Conservation (phyloP, 64 coral and sea anemone species). For the Catalaphyllia jardinei region DNA sequence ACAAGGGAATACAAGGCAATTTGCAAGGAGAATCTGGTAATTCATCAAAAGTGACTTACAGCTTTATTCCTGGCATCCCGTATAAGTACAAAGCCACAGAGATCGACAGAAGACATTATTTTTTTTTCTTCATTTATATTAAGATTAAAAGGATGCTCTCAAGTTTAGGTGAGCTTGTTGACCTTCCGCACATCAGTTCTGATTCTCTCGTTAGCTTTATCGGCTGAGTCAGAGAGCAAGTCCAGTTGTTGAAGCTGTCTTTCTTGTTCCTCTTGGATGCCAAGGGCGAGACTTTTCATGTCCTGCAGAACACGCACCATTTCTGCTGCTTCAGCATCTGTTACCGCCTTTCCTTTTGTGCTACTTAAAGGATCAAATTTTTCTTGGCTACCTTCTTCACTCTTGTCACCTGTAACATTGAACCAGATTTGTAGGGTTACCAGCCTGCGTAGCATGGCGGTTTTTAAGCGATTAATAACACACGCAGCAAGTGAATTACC, state of each 20-base stretch:
- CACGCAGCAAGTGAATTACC: too few species aligned
- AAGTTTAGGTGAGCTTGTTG: conserved; percentile 41
- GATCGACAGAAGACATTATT: too few species aligned
- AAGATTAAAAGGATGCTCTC: too few species aligned
- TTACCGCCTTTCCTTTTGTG: conserved; percentile 33
- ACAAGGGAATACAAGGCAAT: too few species aligned
- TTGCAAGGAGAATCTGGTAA: too few species aligned
- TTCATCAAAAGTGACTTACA: too few species aligned
- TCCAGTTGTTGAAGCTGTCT: conserved; percentile 85
- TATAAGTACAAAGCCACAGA: too few species aligned
- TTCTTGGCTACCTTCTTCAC: neutral
- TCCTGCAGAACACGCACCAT: conserved; percentile 70
- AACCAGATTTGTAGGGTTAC: too few species aligned
- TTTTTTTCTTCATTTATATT: too few species aligned
- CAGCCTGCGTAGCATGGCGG: too few species aligned
- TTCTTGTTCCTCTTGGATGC: conserved; percentile 82
- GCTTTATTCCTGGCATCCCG: too few species aligned
- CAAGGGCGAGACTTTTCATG: conserved; percentile 86
- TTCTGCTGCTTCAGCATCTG: conserved; percentile 77
- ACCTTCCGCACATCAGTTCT: conserved; percentile 63
- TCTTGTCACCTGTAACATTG: neutral
- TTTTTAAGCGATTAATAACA: too few species aligned
- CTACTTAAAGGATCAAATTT: neutral
- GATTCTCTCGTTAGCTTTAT: conserved; percentile 91
- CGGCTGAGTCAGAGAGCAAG: conserved; percentile 80